Percentiles rank a stretch among this genome's conserved stretches.
phyloP scores from a whole-genome alignment of 2,888 invertebrate genomes.

The Melanostoma mellinum region DNA sequence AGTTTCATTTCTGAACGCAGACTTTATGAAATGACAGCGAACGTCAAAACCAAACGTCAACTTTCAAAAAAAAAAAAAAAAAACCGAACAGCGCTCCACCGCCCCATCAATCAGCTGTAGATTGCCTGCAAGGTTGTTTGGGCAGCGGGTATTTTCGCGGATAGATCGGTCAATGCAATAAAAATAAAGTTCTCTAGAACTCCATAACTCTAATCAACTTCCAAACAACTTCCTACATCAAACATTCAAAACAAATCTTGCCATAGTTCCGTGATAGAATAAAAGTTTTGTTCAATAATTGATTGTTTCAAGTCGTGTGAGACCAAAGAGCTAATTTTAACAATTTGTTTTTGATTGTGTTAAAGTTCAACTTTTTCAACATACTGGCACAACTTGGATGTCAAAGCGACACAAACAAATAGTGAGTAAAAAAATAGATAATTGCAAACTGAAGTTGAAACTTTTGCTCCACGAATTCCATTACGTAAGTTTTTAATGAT shows the following conservation, averaged over 20 bases:
- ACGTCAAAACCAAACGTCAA: slow-evolving; percentile 18
- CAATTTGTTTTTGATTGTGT: neutral
- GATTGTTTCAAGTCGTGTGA: too few species aligned
- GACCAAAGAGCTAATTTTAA: too few species aligned
- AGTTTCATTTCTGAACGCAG: neutral
- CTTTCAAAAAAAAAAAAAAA: neutral
- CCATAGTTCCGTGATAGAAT: too few species aligned
- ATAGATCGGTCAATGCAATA: neutral
- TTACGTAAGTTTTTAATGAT: slow-evolving; percentile 31
- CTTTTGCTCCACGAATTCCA: neutral
- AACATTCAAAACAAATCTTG: too few species aligned
- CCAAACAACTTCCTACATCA: too few species aligned
- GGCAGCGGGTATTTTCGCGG: neutral
- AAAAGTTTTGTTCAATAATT: too few species aligned
- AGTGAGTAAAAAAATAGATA: neutral
- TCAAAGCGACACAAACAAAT: slow-evolving; percentile 10
- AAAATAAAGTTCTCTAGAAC: neutral
- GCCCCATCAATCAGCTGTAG: neutral
- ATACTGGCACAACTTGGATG: slow-evolving; percentile 1
- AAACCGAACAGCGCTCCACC: too few species aligned
- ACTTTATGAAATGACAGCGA: neutral
- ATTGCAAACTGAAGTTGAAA: neutral
- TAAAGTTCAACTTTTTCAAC: neutral
- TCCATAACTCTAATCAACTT: too few species aligned
- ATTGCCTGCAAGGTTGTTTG: slow-evolving; percentile 11